Evolutionary conservation across 64 coral and sea anemone species (phyloP), one percentile per base, ranked within the genome.

Genomic region (Montipora efflorescens): DNA sequence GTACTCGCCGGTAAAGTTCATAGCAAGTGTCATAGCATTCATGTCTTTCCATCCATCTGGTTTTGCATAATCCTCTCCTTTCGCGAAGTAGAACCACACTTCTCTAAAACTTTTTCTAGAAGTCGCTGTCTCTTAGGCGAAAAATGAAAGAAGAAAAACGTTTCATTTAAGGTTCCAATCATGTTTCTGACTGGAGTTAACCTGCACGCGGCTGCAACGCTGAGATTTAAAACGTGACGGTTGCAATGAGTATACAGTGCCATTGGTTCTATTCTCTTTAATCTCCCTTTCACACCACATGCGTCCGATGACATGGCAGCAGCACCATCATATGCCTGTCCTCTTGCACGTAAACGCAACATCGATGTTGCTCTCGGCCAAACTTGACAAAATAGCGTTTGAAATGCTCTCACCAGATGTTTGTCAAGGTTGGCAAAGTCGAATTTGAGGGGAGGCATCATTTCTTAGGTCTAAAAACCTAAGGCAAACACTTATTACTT

Each of bases 401-500:
- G 51, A 18, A 61, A 92, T 92, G 47, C 61, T 68, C 46, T 92
- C 44, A 14, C 88, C 88, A 45, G 22, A 59, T 79, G 88, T 36
- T 90, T 51, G 57, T 80, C 88, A 45, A 90, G 88, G 67, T 90
- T 79, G 2, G 79, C 88, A 79, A 90, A 90, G 45, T 90, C 88
- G 59, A 90, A 90, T 90, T 80, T 78, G 50, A 51, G 75, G 88
- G 51, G 22, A 90, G 20, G 76, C 52, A 79, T 67, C 88, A 90
- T 67, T 67, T 18, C 45, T 18, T 28, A 28, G 28, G 28, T 28
- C 28, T 28, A 28, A 28, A 28, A 28, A 28, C 28, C 28, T 90
- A 53, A 90, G 64, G 47, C 88, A 90, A 90, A 90, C 88, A 79
- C 88, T 90, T 90, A 90, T 79, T 78, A 90, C 75, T 67, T 90